Evolutionary conservation across 2,888 invertebrate species (phyloP).

Genomic region (Chaitophorus viminalis): DNA sequence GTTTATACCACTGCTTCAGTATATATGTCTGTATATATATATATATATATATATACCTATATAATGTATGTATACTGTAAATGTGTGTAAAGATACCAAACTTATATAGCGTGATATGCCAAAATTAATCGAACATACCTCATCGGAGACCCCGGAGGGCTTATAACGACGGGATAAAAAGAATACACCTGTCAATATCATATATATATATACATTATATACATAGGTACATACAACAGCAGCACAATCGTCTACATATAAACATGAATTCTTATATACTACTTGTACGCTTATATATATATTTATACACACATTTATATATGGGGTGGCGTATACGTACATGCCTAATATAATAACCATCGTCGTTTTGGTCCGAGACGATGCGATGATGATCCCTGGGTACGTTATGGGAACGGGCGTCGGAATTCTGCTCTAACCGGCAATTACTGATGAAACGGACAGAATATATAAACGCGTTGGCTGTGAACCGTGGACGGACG

Average conservation of each 20-base stretch:
- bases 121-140: constrained; percentile 51
- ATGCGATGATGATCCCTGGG: not conserved
- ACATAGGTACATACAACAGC: not conserved
- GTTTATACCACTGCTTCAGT: not conserved
- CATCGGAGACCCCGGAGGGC: constrained; percentile 36
- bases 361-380: not conserved
- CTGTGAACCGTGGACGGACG: not conserved
- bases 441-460: constrained; percentile 23
- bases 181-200: constrained; percentile 54
- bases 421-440: constrained; percentile 24
- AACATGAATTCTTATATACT: not conserved
- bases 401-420: constrained; percentile 34
- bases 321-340: not conserved
- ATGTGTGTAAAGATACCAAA: too few relatives aligned
- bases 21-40: not conserved
- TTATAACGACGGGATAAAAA: constrained; percentile 20
- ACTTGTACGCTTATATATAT: too few relatives aligned
- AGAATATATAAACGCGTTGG: not conserved
- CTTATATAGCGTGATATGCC: constrained; percentile 47
- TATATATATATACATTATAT: not conserved
- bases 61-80: not conserved
- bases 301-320: too few relatives aligned
- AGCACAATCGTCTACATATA: not conserved
- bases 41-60: not conserved
- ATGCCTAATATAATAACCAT: constrained; percentile 24